phyloP scores from a whole-genome alignment of 2,113 vertebrate genomes.

The Riparia riparia region DNA sequence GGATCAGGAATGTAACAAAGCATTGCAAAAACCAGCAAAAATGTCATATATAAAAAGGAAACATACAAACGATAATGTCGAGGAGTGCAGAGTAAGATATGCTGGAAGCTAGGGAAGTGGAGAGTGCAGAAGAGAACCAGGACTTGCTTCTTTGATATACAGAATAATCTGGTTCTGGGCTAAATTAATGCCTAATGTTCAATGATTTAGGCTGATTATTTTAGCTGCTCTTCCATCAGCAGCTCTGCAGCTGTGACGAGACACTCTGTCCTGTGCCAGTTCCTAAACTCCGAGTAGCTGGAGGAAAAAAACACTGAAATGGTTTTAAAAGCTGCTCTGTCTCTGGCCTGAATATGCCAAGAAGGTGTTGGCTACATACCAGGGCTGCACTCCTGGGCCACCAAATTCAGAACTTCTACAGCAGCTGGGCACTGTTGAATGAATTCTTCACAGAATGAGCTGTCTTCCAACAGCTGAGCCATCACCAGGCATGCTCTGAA shows the following conservation, averaged over 20 bases:
- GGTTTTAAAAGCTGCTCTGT: neutral
- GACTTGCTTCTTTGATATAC: neutral
- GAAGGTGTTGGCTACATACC: constrained; percentile 75
- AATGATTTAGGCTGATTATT: neutral
- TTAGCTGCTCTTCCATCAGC: neutral
- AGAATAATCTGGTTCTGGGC: neutral
- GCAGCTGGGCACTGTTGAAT: constrained; percentile 98
- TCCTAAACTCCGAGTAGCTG: neutral
- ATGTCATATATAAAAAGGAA: neutral
- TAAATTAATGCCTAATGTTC: neutral
- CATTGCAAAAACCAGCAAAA: neutral
- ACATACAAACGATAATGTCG: neutral
- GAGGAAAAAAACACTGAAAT: neutral
- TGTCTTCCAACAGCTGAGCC: constrained; percentile 98
- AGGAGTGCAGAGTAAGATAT: neutral
- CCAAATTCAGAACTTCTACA: constrained; percentile 95
- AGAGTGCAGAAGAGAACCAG: neutral
- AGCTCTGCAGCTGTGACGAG: neutral
- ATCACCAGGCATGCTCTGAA: constrained; percentile 96
- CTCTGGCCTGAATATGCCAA: neutral
- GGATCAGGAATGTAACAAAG: neutral
- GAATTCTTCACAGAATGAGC: constrained; percentile 98
- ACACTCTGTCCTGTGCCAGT: neutral
- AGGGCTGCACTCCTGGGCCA: constrained; percentile 97
- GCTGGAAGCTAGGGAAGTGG: neutral